Evolutionary conservation across 2,888 invertebrate species (phyloP).

Genomic region (Leistus spinibarbis): DNA sequence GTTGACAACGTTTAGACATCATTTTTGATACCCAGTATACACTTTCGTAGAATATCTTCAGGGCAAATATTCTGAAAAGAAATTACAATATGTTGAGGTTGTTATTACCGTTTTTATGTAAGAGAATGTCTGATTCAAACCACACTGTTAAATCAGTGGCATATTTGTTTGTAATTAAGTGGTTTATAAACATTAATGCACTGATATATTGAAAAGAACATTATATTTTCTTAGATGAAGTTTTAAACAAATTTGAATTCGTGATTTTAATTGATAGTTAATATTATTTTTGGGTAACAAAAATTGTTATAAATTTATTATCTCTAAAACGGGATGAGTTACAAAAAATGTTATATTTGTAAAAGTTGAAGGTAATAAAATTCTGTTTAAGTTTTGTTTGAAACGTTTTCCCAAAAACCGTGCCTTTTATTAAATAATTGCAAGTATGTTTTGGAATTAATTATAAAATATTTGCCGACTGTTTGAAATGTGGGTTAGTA

Average conservation of each 20-base stretch:
- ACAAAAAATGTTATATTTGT: too few species aligned
- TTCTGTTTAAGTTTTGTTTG: too few species aligned
- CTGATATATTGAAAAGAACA: background rate
- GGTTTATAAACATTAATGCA: background rate
- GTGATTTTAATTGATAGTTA: background rate
- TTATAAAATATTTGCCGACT: slow-evolving; percentile 14
- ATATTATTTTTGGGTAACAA: background rate
- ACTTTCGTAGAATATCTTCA: background rate
- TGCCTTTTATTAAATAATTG: too few species aligned
- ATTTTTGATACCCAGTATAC: too few species aligned
- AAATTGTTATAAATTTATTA: too few species aligned
- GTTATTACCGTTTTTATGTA: slow-evolving; percentile 27
- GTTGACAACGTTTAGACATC: too few species aligned
- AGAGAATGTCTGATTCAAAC: slow-evolving; percentile 19
- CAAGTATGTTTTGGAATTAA: too few species aligned
- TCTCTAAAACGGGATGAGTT: too few species aligned
- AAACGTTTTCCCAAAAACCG: too few species aligned
- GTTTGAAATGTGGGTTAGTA: slow-evolving; percentile 16
- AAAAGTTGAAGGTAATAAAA: too few species aligned
- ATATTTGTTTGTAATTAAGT: background rate
- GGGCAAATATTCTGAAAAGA: slow-evolving; percentile 29
- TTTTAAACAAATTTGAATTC: background rate
- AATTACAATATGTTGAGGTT: slow-evolving; percentile 31
- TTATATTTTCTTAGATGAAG: too few species aligned
- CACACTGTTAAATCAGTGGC: background rate